Percentiles rank a stretch among this genome's conserved stretches.
Evolutionary conservation across 2,113 vertebrate species (phyloP).

Genomic region (Gallinago jamesoni): DNA sequence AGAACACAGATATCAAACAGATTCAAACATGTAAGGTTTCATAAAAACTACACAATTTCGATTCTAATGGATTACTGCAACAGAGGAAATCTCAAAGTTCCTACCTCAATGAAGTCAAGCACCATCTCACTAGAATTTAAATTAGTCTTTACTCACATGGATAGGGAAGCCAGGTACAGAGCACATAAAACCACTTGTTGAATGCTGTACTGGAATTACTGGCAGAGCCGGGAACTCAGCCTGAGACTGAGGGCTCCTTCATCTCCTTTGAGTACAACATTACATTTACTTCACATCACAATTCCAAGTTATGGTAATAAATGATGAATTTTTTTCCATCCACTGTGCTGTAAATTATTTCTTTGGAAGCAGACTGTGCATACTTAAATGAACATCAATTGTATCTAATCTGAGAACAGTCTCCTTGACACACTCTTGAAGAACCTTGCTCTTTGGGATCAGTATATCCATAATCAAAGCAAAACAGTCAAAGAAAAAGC

Average conservation of each 20-base stretch:
- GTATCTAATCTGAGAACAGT: not conserved
- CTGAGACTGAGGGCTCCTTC: not conserved
- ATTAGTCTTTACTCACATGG: not conserved
- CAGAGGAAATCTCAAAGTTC: not conserved
- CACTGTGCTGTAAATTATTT: not conserved
- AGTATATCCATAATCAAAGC: not conserved
- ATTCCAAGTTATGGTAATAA: not conserved
- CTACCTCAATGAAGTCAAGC: not conserved
- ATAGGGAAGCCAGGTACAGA: not conserved
- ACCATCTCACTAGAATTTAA: not conserved
- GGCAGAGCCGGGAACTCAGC: not conserved
- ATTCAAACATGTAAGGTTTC: not conserved
- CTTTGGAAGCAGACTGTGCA: not conserved
- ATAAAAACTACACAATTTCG: not conserved
- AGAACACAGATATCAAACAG: not conserved
- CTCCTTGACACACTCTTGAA: not conserved
- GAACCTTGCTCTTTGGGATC: not conserved
- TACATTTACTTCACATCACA: not conserved
- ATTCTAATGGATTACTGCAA: not conserved
- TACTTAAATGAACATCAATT: not conserved
- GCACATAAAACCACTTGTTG: not conserved
- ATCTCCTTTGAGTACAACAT: not conserved
- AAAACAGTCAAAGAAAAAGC: not conserved
- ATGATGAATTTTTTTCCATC: not conserved
- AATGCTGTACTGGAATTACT: not conserved